phyloP scores from a whole-genome alignment of 2,113 vertebrate species.

The Elachura formosa region DNA sequence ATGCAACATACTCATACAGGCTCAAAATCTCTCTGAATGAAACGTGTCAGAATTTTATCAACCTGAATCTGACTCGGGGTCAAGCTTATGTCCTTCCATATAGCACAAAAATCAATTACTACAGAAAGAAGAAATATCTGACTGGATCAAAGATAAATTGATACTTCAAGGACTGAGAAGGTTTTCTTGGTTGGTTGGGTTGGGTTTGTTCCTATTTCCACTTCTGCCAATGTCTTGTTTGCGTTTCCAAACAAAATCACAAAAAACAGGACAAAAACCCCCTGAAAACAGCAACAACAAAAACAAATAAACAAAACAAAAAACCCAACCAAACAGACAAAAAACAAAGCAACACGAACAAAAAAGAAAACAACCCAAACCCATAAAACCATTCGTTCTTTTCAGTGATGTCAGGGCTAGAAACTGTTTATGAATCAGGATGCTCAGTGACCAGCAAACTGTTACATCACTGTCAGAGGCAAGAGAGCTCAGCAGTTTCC shows the following conservation, averaged over 20 bases:
- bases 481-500: neutral
- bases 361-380: neutral
- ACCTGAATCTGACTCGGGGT: neutral
- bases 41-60: neutral
- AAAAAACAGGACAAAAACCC: neutral
- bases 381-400: neutral
- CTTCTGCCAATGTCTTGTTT: neutral
- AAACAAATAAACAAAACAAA: too few species aligned
- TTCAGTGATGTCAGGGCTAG: neutral
- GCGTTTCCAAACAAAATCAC: neutral
- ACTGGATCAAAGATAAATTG: neutral
- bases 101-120: neutral
- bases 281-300: too few species aligned
- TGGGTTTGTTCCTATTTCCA: accelerated
- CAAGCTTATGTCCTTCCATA: neutral
- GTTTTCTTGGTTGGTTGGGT: neutral
- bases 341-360: neutral
- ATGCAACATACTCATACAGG: neutral
- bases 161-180: neutral
- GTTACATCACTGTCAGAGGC: neutral
- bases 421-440: neutral
- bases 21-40: neutral
- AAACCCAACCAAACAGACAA: neutral
- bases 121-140: neutral
- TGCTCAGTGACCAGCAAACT: neutral